Evolutionary conservation across 2,888 invertebrate genomes (phyloP).

Genomic region (Brachyptera risi): DNA sequence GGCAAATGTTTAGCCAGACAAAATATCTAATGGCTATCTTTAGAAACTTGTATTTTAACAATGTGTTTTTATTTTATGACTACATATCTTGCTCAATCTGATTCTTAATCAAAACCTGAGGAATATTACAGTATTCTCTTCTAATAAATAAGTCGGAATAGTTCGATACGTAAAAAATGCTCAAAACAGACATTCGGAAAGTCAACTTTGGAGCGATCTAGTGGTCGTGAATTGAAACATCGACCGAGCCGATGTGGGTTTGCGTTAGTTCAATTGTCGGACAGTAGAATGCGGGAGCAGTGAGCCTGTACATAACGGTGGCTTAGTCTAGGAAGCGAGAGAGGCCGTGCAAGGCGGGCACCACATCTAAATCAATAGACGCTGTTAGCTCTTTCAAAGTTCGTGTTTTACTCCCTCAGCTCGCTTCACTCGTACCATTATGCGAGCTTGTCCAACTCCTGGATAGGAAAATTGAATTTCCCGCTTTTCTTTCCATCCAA

Average conservation of each 20-base stretch:
- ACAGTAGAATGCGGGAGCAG: background rate
- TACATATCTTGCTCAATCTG: slow-evolving; percentile 34
- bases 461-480: slow-evolving; percentile 17
- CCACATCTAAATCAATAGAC: background rate
- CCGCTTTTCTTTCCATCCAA: background rate
- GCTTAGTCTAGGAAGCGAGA: slow-evolving; percentile 3
- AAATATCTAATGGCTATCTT: too few species aligned
- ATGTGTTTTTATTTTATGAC: slow-evolving; percentile 33
- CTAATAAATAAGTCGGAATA: background rate
- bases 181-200: too few species aligned
- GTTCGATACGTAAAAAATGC: background rate
- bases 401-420: background rate
- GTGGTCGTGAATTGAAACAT: too few species aligned
- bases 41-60: slow-evolving; percentile 15
- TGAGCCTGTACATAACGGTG: background rate
- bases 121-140: slow-evolving; percentile 15
- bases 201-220: too few species aligned
- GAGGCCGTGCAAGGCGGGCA: slow-evolving; percentile 6
- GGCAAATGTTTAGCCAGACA: too few species aligned
- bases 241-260: too few species aligned
- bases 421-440: background rate
- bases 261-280: background rate
- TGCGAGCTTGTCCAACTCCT: slow-evolving; percentile 10
- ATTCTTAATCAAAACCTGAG: slow-evolving; percentile 33
- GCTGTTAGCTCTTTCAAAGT: too few species aligned